These are phyloP conservation scores for Mechanitis mazaeus DNA, from an alignment of 2,888 invertebrate species.

Conservation along the genomic window DNA sequence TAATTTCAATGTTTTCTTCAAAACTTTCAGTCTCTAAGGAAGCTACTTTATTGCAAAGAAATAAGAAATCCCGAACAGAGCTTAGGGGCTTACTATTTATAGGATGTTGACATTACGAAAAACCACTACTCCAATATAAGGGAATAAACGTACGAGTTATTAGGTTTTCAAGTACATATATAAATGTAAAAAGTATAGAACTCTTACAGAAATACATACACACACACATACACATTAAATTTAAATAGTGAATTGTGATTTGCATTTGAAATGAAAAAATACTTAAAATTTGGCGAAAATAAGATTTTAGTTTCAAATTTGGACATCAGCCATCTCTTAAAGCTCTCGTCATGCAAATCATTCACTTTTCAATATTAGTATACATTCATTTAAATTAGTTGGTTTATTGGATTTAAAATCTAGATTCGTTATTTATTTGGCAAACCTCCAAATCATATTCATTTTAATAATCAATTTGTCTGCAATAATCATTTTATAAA, in stretches of 20 bases:
- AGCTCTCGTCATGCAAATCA: constrained; percentile 22
- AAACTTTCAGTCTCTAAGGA: constrained; percentile 14
- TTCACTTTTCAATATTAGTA: constrained; percentile 24
- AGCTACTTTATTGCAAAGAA: constrained; percentile 23
- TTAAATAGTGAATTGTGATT: neutral
- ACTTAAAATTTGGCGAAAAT: neutral
- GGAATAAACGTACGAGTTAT: too few species aligned
- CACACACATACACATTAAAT: too few species aligned
- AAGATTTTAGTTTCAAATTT: constrained; percentile 17
- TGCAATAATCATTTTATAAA: neutral
- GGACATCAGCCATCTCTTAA: constrained; percentile 18
- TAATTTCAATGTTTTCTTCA: too few species aligned
- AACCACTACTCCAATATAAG: constrained; percentile 4
- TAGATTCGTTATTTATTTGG: constrained; percentile 29
- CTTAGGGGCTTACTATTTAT: constrained; percentile 16
- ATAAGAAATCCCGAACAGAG: constrained; percentile 20
- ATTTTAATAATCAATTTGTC: constrained; percentile 5
- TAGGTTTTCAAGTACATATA: too few species aligned
- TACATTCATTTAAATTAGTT: constrained; percentile 22
- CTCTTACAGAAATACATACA: too few species aligned
- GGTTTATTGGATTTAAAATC: constrained; percentile 22
- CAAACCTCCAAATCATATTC: constrained; percentile 23
- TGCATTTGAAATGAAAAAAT: neutral
- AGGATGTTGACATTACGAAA: constrained; percentile 15
- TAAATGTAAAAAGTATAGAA: too few species aligned